Evolutionary conservation across 2,113 vertebrate genomes (phyloP).

Genomic region (Megalops atlanticus): DNA sequence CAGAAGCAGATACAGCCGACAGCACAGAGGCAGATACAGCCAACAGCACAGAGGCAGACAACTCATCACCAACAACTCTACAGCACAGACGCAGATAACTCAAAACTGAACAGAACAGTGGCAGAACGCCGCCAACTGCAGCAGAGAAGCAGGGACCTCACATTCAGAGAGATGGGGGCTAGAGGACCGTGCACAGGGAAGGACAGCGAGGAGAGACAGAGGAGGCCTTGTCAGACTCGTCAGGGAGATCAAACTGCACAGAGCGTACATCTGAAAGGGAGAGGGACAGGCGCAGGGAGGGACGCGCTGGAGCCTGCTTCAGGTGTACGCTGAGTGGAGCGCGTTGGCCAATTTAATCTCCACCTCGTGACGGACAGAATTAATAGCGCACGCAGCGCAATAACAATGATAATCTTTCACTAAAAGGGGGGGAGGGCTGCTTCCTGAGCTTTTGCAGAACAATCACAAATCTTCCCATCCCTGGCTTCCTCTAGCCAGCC

Average conservation of each 20-base stretch:
- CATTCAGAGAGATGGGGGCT: neutral
- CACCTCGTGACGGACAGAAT: conserved; percentile 20
- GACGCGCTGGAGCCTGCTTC: neutral
- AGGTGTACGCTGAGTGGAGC: neutral
- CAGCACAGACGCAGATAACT: neutral
- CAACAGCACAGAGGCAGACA: neutral
- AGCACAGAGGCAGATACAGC: neutral
- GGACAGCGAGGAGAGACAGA: neutral
- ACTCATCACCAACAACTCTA: too few species aligned
- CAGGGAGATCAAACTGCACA: too few species aligned
- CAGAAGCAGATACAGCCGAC: neutral
- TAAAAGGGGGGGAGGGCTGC: conserved; percentile 17
- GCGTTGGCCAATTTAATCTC: neutral
- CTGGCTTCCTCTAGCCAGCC: conserved; percentile 39
- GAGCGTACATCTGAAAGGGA: too few species aligned
- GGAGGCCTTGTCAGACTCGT: too few species aligned
- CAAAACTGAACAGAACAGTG: too few species aligned
- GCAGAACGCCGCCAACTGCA: too few species aligned
- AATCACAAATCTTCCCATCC: conserved; percentile 42
- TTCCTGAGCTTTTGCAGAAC: conserved; percentile 49
- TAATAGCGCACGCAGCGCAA: neutral
- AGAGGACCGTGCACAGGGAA: neutral
- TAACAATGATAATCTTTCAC: conserved; percentile 18
- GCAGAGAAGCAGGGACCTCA: neutral
- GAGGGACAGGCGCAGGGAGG: too few species aligned